Percentiles rank a stretch among this genome's conserved stretches.
Evolutionary conservation across 1,140 invertebrate species (phyloP).

Genomic region (Luehdorfia chinensis): DNA sequence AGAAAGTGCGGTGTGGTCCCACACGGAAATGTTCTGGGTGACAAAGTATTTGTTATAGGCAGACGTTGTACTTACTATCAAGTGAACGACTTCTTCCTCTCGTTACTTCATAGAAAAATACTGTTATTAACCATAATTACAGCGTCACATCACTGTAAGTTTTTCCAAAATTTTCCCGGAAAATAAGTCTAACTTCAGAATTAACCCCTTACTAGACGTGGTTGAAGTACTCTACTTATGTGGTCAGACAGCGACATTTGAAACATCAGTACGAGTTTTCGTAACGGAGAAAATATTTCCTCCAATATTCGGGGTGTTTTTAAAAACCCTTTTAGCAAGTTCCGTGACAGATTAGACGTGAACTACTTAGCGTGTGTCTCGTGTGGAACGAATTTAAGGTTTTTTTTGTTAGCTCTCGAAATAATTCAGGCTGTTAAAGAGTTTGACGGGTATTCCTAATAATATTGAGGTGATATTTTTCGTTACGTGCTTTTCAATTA

Average conservation of each 20-base stretch:
- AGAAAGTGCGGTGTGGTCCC: too few relatives aligned
- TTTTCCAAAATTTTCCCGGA: not conserved
- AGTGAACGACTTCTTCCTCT: too few relatives aligned
- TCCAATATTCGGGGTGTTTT: constrained; percentile 8
- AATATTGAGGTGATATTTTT: too few relatives aligned
- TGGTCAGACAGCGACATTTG: constrained; percentile 15
- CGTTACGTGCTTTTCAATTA: not conserved
- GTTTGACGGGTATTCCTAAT: not conserved
- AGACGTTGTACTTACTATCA: too few relatives aligned
- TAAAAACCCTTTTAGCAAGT: constrained; percentile 10
- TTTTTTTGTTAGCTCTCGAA: not conserved
- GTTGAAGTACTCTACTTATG: not conserved
- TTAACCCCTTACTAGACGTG: constrained; percentile 5
- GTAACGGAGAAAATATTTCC: constrained; percentile 17
- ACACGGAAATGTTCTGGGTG: too few relatives aligned
- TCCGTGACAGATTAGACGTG: constrained; percentile 22
- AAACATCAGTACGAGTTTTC: constrained; percentile 13
- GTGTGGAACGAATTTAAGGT: not conserved
- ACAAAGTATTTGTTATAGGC: too few relatives aligned
- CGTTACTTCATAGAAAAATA: too few relatives aligned
- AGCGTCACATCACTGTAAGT: not conserved
- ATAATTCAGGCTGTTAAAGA: not conserved
- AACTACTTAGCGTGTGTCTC: constrained; percentile 22
- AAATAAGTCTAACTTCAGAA: not conserved
- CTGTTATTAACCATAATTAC: too few relatives aligned